Evolutionary conservation across 35 echinoderm and acorn worm species (phyloP).

Genomic region (Strongylocentrotus purpuratus): DNA sequence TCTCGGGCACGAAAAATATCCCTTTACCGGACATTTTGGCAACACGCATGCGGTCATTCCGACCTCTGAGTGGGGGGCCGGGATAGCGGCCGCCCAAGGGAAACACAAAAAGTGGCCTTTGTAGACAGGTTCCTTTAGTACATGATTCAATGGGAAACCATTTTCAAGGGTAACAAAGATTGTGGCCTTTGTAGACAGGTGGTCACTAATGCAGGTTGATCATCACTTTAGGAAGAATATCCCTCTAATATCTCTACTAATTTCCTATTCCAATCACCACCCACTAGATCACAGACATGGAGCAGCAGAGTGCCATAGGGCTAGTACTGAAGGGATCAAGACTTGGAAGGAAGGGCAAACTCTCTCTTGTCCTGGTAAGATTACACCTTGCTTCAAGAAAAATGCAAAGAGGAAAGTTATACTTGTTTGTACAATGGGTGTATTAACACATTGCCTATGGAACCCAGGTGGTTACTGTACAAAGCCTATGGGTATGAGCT

Average conservation of each 20-base stretch:
- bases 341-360: constrained; percentile 45
- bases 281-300: constrained; percentile 27
- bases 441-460: neutral
- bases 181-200: too few relatives aligned
- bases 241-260: neutral
- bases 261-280: neutral
- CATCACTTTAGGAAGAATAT: neutral
- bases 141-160: too few relatives aligned
- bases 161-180: too few relatives aligned
- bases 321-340: constrained; percentile 21
- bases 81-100: too few relatives aligned
- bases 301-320: constrained; percentile 21
- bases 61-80: too few relatives aligned
- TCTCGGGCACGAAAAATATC: too few relatives aligned
- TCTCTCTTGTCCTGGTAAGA: constrained; percentile 46
- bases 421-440: neutral
- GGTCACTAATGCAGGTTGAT: too few relatives aligned
- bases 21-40: too few relatives aligned
- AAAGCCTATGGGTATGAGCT: too few relatives aligned
- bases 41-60: too few relatives aligned
- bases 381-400: neutral
- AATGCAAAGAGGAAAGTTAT: neutral
- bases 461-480: neutral
- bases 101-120: too few relatives aligned
- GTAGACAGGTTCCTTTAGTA: too few relatives aligned